Percentiles rank a stretch among this genome's conserved stretches.
These are phyloP conservation scores for Tauraco hartlaubi DNA, from an alignment of 2,797 vertebrate genomes.

Conservation along the genomic window DNA sequence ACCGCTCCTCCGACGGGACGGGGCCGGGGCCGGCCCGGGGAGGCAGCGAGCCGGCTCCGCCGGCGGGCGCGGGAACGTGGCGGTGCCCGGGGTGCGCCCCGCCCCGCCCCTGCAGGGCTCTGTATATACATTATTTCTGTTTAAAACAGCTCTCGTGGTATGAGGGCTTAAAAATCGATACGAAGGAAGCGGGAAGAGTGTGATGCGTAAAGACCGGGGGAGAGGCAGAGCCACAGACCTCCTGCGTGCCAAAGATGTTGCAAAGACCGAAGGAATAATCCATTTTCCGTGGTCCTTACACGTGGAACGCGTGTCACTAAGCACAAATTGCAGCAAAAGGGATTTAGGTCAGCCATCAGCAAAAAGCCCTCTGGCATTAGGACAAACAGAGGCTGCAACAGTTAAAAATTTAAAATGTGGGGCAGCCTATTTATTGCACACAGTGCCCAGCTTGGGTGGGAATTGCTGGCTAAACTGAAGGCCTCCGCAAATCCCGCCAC, in stretches of 20 bases:
- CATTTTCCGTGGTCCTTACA: background rate
- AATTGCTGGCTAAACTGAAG: background rate
- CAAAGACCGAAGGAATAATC: background rate
- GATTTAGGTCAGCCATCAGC: background rate
- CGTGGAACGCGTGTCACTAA: background rate
- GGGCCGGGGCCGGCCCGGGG: no score
- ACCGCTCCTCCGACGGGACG: no score
- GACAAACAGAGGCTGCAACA: background rate
- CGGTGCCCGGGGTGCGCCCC: no score
- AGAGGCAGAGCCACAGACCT: background rate
- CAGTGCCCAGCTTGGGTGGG: rapidly evolving
- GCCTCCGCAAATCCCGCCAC: background rate
- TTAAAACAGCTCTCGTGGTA: no score
- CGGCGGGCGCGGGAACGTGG: no score
- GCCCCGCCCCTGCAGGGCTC: no score
- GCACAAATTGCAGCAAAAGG: background rate
- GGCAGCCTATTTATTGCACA: background rate
- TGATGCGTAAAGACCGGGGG: background rate
- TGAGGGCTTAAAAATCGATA: background rate
- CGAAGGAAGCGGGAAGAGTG: rapidly evolving
- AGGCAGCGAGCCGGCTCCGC: no score
- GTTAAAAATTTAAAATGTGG: background rate
- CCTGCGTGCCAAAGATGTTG: rapidly evolving
- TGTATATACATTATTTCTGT: no score
- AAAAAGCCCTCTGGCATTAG: background rate